Conservation (phyloP, 2,113 vertebrate genomes). For the Polyodon spathula region DNA sequence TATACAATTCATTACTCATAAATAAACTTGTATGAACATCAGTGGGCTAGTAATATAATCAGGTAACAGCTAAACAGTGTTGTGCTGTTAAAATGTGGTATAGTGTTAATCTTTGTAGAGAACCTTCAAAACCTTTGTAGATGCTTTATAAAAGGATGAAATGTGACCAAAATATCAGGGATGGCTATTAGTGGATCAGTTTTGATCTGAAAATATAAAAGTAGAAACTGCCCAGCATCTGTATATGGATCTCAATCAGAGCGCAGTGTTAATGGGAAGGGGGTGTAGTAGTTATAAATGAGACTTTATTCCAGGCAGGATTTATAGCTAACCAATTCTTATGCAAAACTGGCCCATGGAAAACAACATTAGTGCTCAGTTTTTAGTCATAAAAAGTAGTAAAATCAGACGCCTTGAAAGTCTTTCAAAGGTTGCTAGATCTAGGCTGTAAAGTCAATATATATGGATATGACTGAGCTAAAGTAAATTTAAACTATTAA, state of each 20-base stretch:
- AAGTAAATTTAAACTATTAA: not conserved
- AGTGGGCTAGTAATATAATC: too few relatives aligned
- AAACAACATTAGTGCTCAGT: slow-evolving; percentile 7
- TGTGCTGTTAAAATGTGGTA: too few relatives aligned
- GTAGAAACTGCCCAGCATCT: too few relatives aligned
- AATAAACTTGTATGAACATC: too few relatives aligned
- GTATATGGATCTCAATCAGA: not conserved
- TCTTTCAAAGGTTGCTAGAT: slow-evolving; percentile 9
- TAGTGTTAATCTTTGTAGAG: too few relatives aligned
- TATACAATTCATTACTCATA: too few relatives aligned
- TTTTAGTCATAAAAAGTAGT: not conserved
- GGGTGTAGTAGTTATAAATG: not conserved
- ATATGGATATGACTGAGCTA: not conserved
- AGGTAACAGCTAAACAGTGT: too few relatives aligned
- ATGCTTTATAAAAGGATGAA: too few relatives aligned
- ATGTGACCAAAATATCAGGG: too few relatives aligned
- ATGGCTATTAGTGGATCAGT: too few relatives aligned
- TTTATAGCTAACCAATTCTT: not conserved
- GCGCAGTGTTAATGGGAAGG: not conserved
- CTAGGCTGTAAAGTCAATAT: not conserved
- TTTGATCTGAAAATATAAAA: too few relatives aligned
- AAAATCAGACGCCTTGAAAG: slow-evolving; percentile 10
- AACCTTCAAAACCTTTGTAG: too few relatives aligned
- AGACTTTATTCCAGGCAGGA: not conserved
- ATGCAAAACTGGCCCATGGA: not conserved